Evolutionary conservation across 2,888 invertebrate genomes (phyloP).

Genomic region (Dendrolimus pini): DNA sequence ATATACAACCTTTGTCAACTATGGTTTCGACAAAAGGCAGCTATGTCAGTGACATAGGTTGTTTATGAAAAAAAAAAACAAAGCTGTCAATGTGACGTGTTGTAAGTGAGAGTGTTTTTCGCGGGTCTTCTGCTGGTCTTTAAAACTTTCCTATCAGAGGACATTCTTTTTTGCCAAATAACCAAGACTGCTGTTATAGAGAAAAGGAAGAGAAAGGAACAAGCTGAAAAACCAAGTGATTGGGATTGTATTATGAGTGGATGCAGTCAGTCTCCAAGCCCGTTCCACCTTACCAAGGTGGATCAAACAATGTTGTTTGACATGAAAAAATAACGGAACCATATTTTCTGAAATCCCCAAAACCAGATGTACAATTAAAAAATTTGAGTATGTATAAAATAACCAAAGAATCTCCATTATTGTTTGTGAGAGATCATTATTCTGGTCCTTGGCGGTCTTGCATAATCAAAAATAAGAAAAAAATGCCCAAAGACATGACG

Average conservation of each 20-base stretch:
- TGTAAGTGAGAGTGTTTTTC: too few relatives aligned
- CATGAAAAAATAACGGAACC: constrained; percentile 3
- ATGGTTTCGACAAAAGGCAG: too few relatives aligned
- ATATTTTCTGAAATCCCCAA: constrained; percentile 4
- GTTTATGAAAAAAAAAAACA: too few relatives aligned
- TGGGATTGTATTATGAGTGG: constrained; percentile 5
- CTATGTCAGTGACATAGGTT: too few relatives aligned
- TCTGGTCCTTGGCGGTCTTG: constrained; percentile 1
- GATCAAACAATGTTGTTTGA: constrained; percentile 4
- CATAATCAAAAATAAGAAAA: constrained; percentile 1
- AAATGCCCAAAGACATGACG: background rate
- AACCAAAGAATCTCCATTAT: constrained; percentile 1
- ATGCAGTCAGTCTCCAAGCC: constrained; percentile 1
- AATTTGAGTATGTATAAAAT: background rate
- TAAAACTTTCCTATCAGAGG: background rate
- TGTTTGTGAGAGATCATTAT: constrained; percentile 2
- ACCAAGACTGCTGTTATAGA: constrained; percentile 5
- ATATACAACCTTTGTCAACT: too few relatives aligned
- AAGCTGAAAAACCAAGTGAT: constrained; percentile 5
- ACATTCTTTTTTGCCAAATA: constrained; percentile 4
- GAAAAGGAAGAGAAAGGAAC: constrained; percentile 1
- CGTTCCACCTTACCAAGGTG: constrained; percentile 2
- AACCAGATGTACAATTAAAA: background rate
- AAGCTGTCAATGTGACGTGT: too few relatives aligned
- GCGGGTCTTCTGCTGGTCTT: too few relatives aligned